Percentiles rank a stretch among this genome's conserved stretches.
These are phyloP conservation scores for Hypothenemus hampei DNA, from an alignment of 1,140 invertebrate species.

Conservation along the genomic window DNA sequence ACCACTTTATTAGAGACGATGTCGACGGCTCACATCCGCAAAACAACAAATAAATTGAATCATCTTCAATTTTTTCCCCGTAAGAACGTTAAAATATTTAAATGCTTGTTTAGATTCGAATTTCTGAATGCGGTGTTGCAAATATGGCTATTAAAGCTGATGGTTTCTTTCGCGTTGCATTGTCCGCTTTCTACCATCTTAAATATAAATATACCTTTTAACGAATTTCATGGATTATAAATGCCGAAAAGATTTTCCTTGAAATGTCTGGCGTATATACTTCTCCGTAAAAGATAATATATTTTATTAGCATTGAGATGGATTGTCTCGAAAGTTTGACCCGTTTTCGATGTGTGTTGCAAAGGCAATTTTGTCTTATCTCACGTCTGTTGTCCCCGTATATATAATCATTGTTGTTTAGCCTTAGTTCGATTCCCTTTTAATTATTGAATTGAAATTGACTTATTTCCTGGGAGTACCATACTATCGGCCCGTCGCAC, in stretches of 20 bases:
- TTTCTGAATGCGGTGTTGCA: neutral
- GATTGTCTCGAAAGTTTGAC: too few species aligned
- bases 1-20: constrained; percentile 3
- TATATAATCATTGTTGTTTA: constrained; percentile 40
- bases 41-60: neutral
- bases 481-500: constrained; percentile 13
- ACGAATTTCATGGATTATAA: constrained; percentile 2
- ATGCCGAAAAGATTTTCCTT: constrained; percentile 7
- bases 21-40: neutral
- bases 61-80: neutral
- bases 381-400: constrained; percentile 29
- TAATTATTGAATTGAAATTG: constrained; percentile 40
- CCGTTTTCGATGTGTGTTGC: neutral
- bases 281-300: too few species aligned
- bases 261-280: too few species aligned
- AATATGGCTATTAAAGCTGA: constrained; percentile 1
- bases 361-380: constrained; percentile 23
- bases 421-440: constrained; percentile 31
- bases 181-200: neutral
- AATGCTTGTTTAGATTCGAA: neutral
- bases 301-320: too few species aligned
- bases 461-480: constrained; percentile 30
- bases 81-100: neutral
- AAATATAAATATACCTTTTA: constrained; percentile 5
- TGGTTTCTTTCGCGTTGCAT: neutral